Conservation (phyloP, 2,113 vertebrate genomes). For the Heptranchias perlo region DNA sequence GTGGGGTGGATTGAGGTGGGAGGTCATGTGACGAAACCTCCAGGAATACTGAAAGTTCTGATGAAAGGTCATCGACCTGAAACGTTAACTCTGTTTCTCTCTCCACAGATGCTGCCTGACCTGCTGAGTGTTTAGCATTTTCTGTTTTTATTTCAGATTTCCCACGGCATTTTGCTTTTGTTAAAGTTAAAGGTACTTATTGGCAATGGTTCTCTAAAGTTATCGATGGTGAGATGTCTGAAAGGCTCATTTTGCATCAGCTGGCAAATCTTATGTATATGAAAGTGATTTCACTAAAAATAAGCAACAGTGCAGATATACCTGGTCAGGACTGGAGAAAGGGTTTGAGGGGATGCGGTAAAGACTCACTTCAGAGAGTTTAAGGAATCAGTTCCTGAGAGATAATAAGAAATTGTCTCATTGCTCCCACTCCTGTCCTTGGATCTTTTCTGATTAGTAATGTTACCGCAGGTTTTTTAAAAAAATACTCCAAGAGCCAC, state of each 20-base stretch:
- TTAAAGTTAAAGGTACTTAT: not conserved
- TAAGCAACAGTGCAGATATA: not conserved
- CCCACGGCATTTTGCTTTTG: not conserved
- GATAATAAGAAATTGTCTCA: not conserved
- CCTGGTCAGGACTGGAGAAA: not conserved
- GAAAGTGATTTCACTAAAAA: not conserved
- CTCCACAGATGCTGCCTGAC: too few relatives aligned
- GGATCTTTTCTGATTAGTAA: not conserved
- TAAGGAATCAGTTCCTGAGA: not conserved
- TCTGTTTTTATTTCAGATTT: not conserved
- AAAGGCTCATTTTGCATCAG: not conserved
- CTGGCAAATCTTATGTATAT: not conserved
- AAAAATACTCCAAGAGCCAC: too few relatives aligned
- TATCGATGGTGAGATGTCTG: not conserved
- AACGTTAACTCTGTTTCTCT: too few relatives aligned
- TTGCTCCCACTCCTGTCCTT: not conserved
- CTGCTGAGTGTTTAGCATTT: not conserved
- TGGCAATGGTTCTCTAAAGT: not conserved
- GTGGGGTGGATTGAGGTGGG: too few relatives aligned
- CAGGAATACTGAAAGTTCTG: too few relatives aligned
- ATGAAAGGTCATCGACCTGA: too few relatives aligned
- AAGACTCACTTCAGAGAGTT: not conserved
- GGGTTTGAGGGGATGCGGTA: not conserved
- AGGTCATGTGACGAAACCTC: too few relatives aligned
- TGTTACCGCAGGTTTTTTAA: not conserved